Conservation (phyloP, 2,113 vertebrate genomes). For the Anoura caudifer region DNA sequence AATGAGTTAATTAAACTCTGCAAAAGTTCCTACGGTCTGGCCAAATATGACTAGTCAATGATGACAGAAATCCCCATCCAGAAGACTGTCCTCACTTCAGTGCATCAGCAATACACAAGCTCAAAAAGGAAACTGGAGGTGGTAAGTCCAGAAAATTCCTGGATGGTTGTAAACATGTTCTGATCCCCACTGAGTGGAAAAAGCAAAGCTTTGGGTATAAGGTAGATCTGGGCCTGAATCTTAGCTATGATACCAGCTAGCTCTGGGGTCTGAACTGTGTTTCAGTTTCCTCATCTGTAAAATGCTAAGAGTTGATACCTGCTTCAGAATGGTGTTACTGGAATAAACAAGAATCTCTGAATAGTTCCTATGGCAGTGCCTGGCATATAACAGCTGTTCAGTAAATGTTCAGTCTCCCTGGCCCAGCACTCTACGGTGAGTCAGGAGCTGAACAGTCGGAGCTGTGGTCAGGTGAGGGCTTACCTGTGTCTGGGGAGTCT, state of each 20-base stretch:
- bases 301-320: background rate
- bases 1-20: background rate
- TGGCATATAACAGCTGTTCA: background rate
- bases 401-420: background rate
- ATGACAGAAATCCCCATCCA: background rate
- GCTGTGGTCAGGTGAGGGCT: background rate
- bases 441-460: no score
- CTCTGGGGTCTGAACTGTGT: background rate
- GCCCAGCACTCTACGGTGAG: background rate
- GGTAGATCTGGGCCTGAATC: background rate
- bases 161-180: background rate
- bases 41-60: background rate
- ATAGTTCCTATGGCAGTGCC: background rate
- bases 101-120: background rate
- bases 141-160: background rate
- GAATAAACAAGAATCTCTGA: background rate
- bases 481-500: background rate
- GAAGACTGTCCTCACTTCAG: background rate
- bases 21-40: background rate
- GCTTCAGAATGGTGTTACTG: background rate
- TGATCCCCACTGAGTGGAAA: background rate
- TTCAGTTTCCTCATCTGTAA: background rate
- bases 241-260: background rate
- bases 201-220: background rate
- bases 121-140: background rate